Conservation (phyloP, 2,113 vertebrate genomes). For the Vireo altiloquus region DNA sequence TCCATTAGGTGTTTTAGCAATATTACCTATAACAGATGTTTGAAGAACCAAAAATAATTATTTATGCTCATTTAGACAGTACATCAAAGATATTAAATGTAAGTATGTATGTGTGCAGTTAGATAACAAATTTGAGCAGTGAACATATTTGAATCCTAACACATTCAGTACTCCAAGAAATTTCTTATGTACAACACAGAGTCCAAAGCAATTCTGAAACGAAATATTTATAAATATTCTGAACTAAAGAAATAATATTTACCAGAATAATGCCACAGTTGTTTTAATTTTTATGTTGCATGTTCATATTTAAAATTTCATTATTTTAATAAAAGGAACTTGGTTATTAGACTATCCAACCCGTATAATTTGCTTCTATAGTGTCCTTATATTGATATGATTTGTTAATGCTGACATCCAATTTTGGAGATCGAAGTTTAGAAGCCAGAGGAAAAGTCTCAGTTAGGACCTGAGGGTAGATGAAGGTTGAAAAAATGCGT, state of each 20-base stretch:
- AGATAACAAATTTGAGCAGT: background rate
- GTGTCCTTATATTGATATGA: background rate
- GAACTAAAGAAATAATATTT: background rate
- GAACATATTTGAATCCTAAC: background rate
- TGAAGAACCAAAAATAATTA: background rate
- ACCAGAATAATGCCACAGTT: background rate
- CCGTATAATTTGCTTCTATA: background rate
- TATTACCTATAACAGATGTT: background rate
- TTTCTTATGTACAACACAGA: background rate
- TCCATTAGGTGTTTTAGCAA: background rate
- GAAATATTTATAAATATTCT: background rate
- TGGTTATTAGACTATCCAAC: background rate
- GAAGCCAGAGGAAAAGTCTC: background rate
- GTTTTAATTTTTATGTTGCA: background rate
- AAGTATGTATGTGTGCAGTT: background rate
- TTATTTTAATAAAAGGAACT: background rate
- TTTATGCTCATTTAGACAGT: background rate
- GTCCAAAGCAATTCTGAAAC: background rate
- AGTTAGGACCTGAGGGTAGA: background rate
- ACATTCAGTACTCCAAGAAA: background rate
- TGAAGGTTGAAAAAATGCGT: background rate
- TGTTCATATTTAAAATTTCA: background rate
- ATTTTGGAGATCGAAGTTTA: background rate
- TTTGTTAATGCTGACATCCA: background rate
- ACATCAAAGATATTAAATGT: background rate